Base-by-base conservation (phyloP, 2,113 vertebrate genomes). In the Phaethon lepturus region DNA sequence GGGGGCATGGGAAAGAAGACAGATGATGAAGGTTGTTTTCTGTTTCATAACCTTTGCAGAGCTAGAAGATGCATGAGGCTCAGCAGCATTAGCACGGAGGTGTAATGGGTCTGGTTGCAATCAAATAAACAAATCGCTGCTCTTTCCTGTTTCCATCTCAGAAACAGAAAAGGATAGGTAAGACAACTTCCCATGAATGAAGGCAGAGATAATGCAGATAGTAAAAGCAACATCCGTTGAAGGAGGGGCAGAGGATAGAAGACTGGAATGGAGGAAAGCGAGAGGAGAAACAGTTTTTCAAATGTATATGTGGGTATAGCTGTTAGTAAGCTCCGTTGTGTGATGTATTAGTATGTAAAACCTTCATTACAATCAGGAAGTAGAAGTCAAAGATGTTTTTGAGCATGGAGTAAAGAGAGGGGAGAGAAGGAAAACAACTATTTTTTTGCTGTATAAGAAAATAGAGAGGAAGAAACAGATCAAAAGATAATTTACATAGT, bases 1-100 rank as follows among this genome's bases (percentile, higher is more conserved):
- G 3, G 1, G 9, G 16, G 4, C 4, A 6, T 26, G 13, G 13
- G 4, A 3, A 35, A 20, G 8, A 84, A 80, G n/a, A 50, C 8
- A 81, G 20, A 9, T 80, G 13, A 24, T 29, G 3, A 58, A 52
- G 15, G 24, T 33, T 80, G 5, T 58, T 49, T 83, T 28, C 20
- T 26, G 6, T 92, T 68, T 82, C 12, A 9, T 63, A 35, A 49
- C n/a, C 9, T 66, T 56, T 78, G 8, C 40, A 47, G 63, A 59
- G 47, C 19, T 42, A 38, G 14, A 47, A 77, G 35, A 6, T 63
- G 7, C 2, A 1, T 28, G 31, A 86, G n/a, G 3, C 7, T 83
- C 23, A 49, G 29, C 4, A 69, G 24, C 22, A 20, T 24, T 71
- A 56, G 5, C 1, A 2, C 2, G 1, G 29, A 49, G 23, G 13